A percentile compares a stretch with the other conserved stretches of the same genome.
Evolutionary conservation across 2,797 vertebrate species (phyloP).

Genomic region (Acipenser ruthenus): DNA sequence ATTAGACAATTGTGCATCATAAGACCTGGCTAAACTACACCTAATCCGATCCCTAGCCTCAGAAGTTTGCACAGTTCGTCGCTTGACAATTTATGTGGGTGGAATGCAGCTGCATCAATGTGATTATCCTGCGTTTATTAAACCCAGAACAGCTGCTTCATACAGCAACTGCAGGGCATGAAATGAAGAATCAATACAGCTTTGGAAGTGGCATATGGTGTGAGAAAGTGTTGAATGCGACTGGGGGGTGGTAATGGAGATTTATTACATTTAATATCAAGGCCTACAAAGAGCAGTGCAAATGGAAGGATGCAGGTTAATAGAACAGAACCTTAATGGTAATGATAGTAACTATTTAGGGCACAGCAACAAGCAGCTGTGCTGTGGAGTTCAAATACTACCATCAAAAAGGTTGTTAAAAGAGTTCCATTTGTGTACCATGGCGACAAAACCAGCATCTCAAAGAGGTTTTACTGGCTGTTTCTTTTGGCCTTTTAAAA

Average conservation of each 20-base stretch:
- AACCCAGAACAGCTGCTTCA: conserved; percentile 1
- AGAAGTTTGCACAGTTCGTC: background rate
- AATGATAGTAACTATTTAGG: no score
- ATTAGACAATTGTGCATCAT: no score
- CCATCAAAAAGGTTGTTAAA: no score
- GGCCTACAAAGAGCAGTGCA: no score
- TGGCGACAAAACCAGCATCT: no score
- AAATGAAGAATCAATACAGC: conserved; percentile 1
- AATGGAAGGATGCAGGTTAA: no score
- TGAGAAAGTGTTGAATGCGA: background rate
- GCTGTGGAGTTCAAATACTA: no score
- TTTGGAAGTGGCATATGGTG: background rate
- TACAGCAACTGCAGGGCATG: background rate
- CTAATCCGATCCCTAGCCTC: background rate
- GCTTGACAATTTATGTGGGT: background rate
- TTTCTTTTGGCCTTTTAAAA: no score
- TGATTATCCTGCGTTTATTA: background rate
- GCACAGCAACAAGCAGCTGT: no score
- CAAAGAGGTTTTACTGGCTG: no score
- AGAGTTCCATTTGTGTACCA: no score
- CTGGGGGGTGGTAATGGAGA: background rate
- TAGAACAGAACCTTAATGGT: no score
- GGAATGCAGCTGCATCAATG: background rate
- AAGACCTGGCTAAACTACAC: background rate
- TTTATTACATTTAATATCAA: background rate